phyloP scores from a whole-genome alignment of 1,140 invertebrate species.

The Helicoverpa armigera region DNA sequence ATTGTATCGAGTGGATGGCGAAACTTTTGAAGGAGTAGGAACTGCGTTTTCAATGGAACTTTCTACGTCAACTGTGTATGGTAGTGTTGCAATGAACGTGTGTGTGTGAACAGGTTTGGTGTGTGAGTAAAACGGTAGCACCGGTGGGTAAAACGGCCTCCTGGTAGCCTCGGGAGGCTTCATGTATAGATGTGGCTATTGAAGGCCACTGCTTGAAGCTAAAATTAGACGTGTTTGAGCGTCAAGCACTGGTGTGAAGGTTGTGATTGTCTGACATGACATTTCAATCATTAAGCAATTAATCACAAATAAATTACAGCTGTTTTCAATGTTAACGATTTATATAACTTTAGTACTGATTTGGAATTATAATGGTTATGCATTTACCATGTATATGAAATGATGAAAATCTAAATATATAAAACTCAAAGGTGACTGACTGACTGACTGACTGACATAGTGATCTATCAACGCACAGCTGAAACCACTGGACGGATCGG shows the following conservation, averaged over 20 bases:
- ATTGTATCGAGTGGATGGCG: constrained; percentile 29
- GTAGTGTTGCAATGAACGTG: constrained; percentile 49
- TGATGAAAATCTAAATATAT: too few species aligned
- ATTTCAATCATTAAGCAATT: background rate
- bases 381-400: too few species aligned
- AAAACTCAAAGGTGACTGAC: too few species aligned
- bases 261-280: constrained; percentile 4
- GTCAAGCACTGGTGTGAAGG: background rate
- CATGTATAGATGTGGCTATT: constrained; percentile 33
- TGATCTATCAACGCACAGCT: too few species aligned
- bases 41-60: constrained; percentile 78
- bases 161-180: constrained; percentile 41
- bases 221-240: constrained; percentile 38
- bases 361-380: too few species aligned
- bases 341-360: too few species aligned
- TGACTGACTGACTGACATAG: too few species aligned
- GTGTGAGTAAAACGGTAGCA: constrained; percentile 8
- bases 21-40: constrained; percentile 55
- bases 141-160: constrained; percentile 29
- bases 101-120: constrained; percentile 51
- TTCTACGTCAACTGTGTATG: constrained; percentile 54
- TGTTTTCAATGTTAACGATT: too few species aligned
- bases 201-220: constrained; percentile 24
- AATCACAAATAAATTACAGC: background rate
- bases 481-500: too few species aligned